Conservation (phyloP, 2,797 vertebrate genomes). For the Rhinella marina region DNA sequence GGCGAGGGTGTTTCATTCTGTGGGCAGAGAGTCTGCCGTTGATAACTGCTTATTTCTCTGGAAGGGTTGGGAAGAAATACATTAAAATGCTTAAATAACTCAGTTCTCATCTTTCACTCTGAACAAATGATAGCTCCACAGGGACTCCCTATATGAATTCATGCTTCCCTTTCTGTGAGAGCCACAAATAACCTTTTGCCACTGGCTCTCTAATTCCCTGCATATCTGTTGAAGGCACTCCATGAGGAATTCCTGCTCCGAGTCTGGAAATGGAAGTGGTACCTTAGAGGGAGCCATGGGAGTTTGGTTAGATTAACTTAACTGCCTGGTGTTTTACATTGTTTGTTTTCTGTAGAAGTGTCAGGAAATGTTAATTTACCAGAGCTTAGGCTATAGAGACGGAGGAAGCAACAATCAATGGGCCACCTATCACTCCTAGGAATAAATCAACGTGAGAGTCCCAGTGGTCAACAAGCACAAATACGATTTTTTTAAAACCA, state of each 20-base stretch:
- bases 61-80: conserved; percentile 11
- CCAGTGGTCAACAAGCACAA: background rate
- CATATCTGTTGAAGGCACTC: background rate
- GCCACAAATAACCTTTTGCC: conserved; percentile 35
- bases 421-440: conserved; percentile 44
- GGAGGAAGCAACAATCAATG: conserved; percentile 26
- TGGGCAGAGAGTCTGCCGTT: background rate
- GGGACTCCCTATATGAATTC: conserved; percentile 39
- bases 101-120: conserved; percentile 37
- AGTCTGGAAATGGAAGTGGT: conserved; percentile 26
- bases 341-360: conserved; percentile 45
- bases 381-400: conserved; percentile 27
- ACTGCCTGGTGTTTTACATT: conserved; percentile 41
- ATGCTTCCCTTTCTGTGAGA: conserved; percentile 14
- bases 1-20: conserved; percentile 11
- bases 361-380: conserved; percentile 57
- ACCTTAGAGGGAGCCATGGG: conserved; percentile 30
- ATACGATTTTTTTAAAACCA: background rate
- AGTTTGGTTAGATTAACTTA: conserved; percentile 35
- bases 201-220: conserved; percentile 24
- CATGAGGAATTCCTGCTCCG: conserved; percentile 10
- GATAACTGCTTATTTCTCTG: conserved; percentile 16
- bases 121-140: conserved; percentile 36
- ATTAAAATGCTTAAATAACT: conserved; percentile 12
- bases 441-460: background rate